These are phyloP conservation scores for Puffinus mauretanicus DNA, from an alignment of 2,113 vertebrate genomes.

Conservation along the genomic window DNA sequence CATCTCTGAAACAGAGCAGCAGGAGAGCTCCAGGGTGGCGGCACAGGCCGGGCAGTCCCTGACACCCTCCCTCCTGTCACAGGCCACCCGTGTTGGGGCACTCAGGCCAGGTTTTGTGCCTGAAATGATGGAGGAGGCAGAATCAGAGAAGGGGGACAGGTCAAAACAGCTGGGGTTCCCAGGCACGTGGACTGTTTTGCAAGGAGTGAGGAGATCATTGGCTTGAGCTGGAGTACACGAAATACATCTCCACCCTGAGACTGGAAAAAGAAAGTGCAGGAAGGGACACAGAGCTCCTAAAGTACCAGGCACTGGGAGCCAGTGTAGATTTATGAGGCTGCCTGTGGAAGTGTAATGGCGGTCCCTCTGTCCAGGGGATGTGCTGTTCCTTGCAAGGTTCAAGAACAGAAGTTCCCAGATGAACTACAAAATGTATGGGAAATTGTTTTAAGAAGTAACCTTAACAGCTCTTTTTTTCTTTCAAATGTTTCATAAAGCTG, in stretches of 20 bases:
- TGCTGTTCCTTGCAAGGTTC: not conserved
- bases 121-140: not conserved
- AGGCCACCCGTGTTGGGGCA: not conserved
- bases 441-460: not conserved
- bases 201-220: not conserved
- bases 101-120: not conserved
- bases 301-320: not conserved
- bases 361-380: not conserved
- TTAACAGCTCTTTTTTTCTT: not conserved
- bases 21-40: not conserved
- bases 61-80: not conserved
- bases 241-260: not conserved
- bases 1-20: not conserved
- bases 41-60: not conserved
- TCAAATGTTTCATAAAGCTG: not conserved
- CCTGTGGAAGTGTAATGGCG: not conserved
- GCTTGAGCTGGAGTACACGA: not conserved
- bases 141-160: not conserved
- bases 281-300: not conserved
- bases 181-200: not conserved
- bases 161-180: not conserved
- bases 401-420: not conserved
- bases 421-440: not conserved
- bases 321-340: not conserved
- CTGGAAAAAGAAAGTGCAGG: not conserved